Evolutionary conservation across 2,797 vertebrate species (phyloP).

Genomic region (Botia almorhae): DNA sequence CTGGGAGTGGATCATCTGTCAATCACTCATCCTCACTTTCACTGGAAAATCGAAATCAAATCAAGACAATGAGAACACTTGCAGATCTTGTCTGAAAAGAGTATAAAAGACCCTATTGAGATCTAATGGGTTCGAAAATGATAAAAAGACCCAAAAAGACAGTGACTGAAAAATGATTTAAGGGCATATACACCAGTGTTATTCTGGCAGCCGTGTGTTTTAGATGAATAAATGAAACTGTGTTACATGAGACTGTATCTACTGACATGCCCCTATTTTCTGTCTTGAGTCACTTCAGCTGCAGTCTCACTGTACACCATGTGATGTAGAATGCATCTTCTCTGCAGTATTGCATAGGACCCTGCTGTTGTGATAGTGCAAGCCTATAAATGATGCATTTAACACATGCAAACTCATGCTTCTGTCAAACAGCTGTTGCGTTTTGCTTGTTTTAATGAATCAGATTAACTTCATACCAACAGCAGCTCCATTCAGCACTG

Average conservation of each 20-base stretch:
- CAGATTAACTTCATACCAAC: neutral
- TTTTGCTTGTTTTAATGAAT: constrained; percentile 26
- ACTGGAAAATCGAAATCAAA: constrained; percentile 34
- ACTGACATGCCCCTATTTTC: neutral
- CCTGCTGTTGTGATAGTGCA: neutral
- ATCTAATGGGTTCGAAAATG: neutral
- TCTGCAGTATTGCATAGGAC: constrained; percentile 15
- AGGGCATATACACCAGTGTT: constrained; percentile 14
- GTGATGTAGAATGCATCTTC: constrained; percentile 14
- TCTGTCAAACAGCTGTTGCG: neutral
- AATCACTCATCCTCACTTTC: constrained; percentile 43
- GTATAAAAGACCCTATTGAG: neutral
- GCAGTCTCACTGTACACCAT: neutral
- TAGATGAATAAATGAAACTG: neutral
- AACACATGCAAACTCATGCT: neutral
- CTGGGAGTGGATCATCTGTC: constrained; percentile 38
- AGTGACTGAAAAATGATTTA: neutral
- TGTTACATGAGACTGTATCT: constrained; percentile 10
- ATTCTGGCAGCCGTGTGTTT: neutral
- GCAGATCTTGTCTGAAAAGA: neutral
- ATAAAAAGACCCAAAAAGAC: neutral
- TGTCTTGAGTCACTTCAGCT: neutral
- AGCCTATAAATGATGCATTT: neutral
- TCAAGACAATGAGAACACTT: constrained; percentile 23
- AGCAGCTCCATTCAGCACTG: neutral